phyloP scores from a whole-genome alignment of 2,888 invertebrate genomes.

The Pollenia amentaria region DNA sequence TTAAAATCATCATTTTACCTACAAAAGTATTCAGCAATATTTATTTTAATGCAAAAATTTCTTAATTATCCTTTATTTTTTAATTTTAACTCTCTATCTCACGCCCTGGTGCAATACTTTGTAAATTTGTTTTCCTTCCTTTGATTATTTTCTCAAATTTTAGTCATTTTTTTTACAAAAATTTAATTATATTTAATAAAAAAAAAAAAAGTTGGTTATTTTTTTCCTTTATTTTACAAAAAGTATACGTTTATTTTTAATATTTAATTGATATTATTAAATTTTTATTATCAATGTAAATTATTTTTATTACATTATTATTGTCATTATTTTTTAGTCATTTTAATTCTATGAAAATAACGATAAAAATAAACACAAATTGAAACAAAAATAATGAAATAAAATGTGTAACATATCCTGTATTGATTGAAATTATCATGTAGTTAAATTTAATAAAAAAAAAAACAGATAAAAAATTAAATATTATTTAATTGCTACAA shows the following conservation, averaged over 20 bases:
- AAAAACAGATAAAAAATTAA: conserved; percentile 9
- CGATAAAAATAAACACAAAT: conserved; percentile 4
- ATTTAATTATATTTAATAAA: conserved; percentile 23
- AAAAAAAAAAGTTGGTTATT: conserved; percentile 2
- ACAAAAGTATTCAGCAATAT: conserved; percentile 78
- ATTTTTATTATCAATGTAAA: conserved; percentile 46
- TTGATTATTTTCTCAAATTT: background rate
- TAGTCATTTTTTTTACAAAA: conserved; percentile 43
- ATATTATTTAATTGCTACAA: conserved; percentile 55
- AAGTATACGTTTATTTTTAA: conserved; percentile 60
- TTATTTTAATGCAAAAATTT: conserved; percentile 39
- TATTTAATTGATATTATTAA: conserved; percentile 54
- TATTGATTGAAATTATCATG: conserved; percentile 38
- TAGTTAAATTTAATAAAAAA: conserved; percentile 44
- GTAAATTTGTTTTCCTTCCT: conserved; percentile 53
- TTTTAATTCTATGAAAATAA: conserved; percentile 28
- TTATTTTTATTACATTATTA: conserved; percentile 36
- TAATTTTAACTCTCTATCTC: conserved; percentile 26
- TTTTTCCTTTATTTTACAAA: conserved; percentile 34
- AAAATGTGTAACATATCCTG: conserved; percentile 67
- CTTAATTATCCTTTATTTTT: background rate
- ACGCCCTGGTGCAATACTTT: conserved; percentile 73
- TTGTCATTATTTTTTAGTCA: conserved; percentile 23
- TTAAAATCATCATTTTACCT: conserved; percentile 79
- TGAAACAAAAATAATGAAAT: background rate